A percentile compares a stretch with the other conserved stretches of the same genome.
phyloP scores from a whole-genome alignment of 2,797 vertebrate species.

The Cuniculus paca region DNA sequence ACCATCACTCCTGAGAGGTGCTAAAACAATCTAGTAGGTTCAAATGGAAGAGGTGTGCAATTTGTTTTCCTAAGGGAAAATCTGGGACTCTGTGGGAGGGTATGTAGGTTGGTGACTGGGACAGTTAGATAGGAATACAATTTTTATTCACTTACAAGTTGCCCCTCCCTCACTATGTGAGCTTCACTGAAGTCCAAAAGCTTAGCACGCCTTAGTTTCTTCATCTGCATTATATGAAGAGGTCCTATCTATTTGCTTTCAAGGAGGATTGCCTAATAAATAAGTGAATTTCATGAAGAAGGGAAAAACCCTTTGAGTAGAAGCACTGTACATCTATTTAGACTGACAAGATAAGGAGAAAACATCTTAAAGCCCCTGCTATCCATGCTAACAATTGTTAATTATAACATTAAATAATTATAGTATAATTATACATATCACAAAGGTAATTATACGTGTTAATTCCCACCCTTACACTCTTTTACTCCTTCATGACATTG shows the following conservation, averaged over 20 bases:
- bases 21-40: conserved; percentile 9
- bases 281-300: background rate
- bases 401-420: background rate
- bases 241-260: background rate
- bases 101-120: background rate
- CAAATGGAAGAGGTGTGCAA: background rate
- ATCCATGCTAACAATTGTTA: background rate
- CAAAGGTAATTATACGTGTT: background rate
- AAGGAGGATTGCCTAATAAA: background rate
- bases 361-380: conserved; percentile 32
- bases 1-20: background rate
- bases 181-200: background rate
- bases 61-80: conserved; percentile 34
- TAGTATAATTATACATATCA: background rate
- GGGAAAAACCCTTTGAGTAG: background rate
- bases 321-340: background rate
- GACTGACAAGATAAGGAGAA: conserved; percentile 6
- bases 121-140: background rate
- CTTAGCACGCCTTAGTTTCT: background rate
- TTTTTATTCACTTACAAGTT: conserved; percentile 2
- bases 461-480: conserved; percentile 28
- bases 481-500: conserved; percentile 29
- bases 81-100: background rate
- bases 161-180: background rate
- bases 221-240: background rate